phyloP scores from a whole-genome alignment of 2,797 vertebrate species.

The Rhincodon typus region DNA sequence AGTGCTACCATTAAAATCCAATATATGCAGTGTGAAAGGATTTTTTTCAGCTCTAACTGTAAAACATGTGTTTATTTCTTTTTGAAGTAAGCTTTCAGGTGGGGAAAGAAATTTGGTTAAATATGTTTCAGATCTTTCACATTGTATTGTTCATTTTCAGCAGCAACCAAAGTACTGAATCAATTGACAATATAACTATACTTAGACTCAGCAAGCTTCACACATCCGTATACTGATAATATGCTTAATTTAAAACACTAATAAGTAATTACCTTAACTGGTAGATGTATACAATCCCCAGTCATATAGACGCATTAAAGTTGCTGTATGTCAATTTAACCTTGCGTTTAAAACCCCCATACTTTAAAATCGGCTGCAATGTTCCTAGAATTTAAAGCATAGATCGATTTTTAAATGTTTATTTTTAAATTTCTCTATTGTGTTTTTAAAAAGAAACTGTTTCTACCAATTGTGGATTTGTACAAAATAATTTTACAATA shows the following conservation, averaged over 20 bases:
- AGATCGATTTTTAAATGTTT: background rate
- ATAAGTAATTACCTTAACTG: background rate
- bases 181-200: background rate
- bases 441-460: background rate
- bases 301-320: background rate
- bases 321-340: constrained; percentile 8
- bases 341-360: background rate
- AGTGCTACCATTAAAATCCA: background rate
- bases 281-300: background rate
- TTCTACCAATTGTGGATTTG: constrained; percentile 3
- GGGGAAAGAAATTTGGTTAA: background rate
- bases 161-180: background rate
- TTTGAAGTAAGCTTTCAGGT: background rate
- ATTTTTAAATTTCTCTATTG: background rate
- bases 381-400: background rate
- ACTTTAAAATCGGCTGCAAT: background rate
- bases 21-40: background rate
- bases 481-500: background rate
- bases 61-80: background rate
- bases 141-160: background rate
- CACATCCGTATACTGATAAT: background rate
- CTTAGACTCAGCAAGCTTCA: constrained; percentile 31
- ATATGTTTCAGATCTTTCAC: background rate
- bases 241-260: background rate
- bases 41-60: background rate